phyloP scores from a whole-genome alignment of 2,797 vertebrate genomes.

The Epinephelus coioides region DNA sequence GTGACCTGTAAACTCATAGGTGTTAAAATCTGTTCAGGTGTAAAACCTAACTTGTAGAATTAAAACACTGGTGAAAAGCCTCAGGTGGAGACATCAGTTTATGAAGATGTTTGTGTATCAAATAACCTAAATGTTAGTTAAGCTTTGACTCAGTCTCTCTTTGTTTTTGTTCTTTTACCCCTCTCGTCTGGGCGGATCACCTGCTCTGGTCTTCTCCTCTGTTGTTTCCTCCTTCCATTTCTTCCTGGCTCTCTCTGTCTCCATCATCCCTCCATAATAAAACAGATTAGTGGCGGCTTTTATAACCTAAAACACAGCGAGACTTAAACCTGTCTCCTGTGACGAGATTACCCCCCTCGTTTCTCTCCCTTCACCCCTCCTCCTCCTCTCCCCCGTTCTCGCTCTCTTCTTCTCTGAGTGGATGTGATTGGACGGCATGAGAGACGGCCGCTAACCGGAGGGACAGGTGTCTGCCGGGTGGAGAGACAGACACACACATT shows the following conservation, averaged over 20 bases:
- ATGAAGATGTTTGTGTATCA: no score
- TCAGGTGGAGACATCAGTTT: no score
- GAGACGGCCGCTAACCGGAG: constrained; percentile 33
- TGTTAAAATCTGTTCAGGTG: no score
- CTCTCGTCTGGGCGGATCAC: not conserved
- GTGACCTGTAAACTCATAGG: no score
- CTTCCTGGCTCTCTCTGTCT: not conserved
- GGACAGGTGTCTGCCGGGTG: constrained; percentile 60
- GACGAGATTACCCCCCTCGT: constrained; percentile 55
- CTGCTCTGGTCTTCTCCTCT: not conserved
- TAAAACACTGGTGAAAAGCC: no score
- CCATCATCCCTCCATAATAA: constrained; percentile 44
- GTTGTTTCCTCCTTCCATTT: not conserved
- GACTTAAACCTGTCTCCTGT: constrained; percentile 69
- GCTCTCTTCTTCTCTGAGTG: constrained; percentile 14
- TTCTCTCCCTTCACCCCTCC: not conserved
- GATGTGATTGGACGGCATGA: constrained; percentile 52
- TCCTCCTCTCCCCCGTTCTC: not conserved
- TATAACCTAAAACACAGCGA: constrained; percentile 59
- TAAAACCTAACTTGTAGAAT: no score
- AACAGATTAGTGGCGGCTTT: constrained; percentile 68
- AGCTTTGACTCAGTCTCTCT: not conserved
- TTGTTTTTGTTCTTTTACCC: not conserved
- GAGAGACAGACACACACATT: constrained; percentile 17
- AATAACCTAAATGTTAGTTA: no score